Percentiles rank a stretch among this genome's conserved stretches.
phyloP scores from a whole-genome alignment of 1,140 invertebrate genomes.

The Sinella curviseta region DNA sequence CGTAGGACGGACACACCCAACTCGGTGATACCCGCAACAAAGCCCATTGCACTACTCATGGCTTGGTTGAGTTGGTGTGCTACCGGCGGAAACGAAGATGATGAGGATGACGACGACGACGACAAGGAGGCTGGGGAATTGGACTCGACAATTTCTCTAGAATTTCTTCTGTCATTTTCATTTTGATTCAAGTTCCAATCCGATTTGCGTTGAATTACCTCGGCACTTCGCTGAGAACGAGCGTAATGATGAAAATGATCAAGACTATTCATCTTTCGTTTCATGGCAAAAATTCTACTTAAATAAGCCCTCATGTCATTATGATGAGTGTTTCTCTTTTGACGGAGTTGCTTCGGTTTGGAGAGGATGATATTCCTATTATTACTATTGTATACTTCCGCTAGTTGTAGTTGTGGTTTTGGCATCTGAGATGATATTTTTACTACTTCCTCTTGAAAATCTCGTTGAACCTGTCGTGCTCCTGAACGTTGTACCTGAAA shows the following conservation, averaged over 20 bases:
- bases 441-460: slow-evolving; percentile 5
- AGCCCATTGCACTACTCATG: slow-evolving; percentile 6
- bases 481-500: slow-evolving; percentile 15
- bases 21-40: slow-evolving; percentile 4
- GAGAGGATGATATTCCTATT: too few species aligned
- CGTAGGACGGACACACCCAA: neutral
- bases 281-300: neutral
- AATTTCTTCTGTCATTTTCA: neutral
- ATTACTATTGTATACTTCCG: too few species aligned
- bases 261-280: too few species aligned
- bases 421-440: neutral
- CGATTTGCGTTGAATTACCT: neutral
- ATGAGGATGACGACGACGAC: neutral
- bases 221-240: neutral
- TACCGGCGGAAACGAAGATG: neutral
- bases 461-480: slow-evolving; percentile 9
- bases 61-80: neutral
- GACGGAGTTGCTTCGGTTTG: too few species aligned
- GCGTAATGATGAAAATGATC: neutral
- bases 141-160: too few species aligned
- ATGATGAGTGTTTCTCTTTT: too few species aligned
- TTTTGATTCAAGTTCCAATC: neutral
- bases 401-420: neutral
- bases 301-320: neutral
- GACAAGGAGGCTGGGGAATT: too few species aligned